These are phyloP conservation scores for Oriolus oriolus DNA, from an alignment of 2,113 vertebrate genomes.

Conservation along the genomic window DNA sequence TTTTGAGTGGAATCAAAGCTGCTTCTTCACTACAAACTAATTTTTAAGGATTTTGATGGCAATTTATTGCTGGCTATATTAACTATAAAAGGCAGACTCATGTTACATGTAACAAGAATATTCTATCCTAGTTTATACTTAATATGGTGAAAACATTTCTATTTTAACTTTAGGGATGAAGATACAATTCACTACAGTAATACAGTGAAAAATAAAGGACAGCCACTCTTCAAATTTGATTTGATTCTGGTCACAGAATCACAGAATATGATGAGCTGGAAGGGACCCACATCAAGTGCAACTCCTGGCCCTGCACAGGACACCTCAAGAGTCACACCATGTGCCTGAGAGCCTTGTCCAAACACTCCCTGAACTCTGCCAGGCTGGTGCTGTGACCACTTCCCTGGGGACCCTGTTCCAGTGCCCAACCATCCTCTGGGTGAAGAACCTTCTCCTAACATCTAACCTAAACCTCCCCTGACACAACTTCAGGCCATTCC, in stretches of 20 bases:
- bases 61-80: not conserved
- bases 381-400: not conserved
- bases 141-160: not conserved
- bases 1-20: not conserved
- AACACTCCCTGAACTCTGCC: not conserved
- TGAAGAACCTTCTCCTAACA: not conserved
- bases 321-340: too few species aligned
- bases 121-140: not conserved
- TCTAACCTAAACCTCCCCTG: not conserved
- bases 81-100: not conserved
- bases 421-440: rapidly evolving
- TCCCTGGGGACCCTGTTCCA: not conserved
- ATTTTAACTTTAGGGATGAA: not conserved
- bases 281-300: not conserved
- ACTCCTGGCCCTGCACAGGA: too few species aligned
- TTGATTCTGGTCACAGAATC: not conserved
- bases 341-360: not conserved
- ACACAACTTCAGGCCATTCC: not conserved
- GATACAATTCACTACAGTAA: not conserved
- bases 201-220: not conserved
- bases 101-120: not conserved
- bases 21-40: not conserved
- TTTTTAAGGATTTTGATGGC: not conserved
- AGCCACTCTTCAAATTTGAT: not conserved
- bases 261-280: not conserved